Base-by-base conservation (phyloP, 1,140 invertebrate species). In the Lepidostoma basale region DNA sequence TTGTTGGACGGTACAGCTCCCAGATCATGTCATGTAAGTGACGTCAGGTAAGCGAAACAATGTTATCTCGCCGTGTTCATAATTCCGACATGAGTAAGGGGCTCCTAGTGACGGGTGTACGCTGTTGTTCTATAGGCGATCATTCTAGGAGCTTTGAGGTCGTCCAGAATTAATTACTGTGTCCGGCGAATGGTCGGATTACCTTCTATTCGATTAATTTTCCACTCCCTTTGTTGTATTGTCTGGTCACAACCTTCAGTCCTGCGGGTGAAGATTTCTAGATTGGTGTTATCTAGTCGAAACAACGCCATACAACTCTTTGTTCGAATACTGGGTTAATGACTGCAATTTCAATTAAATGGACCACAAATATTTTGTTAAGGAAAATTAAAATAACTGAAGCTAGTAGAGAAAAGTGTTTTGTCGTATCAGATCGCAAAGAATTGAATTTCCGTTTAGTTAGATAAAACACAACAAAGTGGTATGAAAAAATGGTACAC, bases 121-220 rank as follows among this genome's bases (percentile, higher is more conserved):
- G 33, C 30, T 30, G 40, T 59, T 20, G 33, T 36, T 40, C 30
- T 59, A 28, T 39, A 33, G 54, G 33, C 14, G 30, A 36, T 23
- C 54, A 23, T 59, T 59, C 30, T 23, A 59, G 22, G 16, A 59
- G 54, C 54, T 59, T 59, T 59, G 54, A 59, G 54, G 54, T 59
- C 30, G 54, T 36, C 54, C 54, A 59, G 54, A 59, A 59, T 59
- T 59, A 59, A 59, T 59, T 59, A 59, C 30, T 39, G 9, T 23
- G 54, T 59, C 54, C 54, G 54, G 30, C 23, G 16, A 40, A 59
- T 59, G 54, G 30, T 14, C 23, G 54, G 54, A 39, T 59, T 59
- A 59, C 54, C 30, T 22, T 59, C 54, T 59, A 30, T 59, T 59
- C 54, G 54, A 59, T 59, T 59, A 59, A 59, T 59, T 59, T 36